Conservation (phyloP, 2,888 invertebrate species). For the Ecdyonurus torrentis region DNA sequence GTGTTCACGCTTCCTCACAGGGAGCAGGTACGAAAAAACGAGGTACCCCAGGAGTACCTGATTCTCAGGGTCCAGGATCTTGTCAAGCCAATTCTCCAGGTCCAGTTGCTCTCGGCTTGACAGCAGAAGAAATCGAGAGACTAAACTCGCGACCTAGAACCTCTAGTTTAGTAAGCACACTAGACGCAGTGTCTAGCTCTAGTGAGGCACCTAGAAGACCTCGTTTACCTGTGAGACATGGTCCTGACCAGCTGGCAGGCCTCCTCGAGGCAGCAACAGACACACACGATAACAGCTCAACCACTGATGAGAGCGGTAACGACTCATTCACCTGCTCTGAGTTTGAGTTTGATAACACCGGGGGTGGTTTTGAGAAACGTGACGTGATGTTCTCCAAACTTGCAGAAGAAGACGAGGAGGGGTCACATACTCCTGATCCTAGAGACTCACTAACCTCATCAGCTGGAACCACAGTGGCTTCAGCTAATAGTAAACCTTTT, state of each 20-base stretch:
- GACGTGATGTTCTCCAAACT: constrained; percentile 38
- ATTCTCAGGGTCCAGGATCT: not conserved
- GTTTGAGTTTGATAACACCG: constrained; percentile 81
- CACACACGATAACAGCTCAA: constrained; percentile 45
- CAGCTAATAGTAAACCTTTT: constrained; percentile 31
- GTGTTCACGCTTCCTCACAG: constrained; percentile 22
- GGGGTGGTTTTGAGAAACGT: constrained; percentile 21
- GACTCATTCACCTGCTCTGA: constrained; percentile 97
- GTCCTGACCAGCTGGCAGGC: constrained; percentile 28
- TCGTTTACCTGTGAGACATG: constrained; percentile 39
- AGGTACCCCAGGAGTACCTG: constrained; percentile 11
- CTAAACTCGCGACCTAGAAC: constrained; percentile 75
- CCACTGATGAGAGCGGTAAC: constrained; percentile 84
- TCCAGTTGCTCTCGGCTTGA: constrained; percentile 53
- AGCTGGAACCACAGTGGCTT: constrained; percentile 42
- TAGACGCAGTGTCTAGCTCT: constrained; percentile 84
- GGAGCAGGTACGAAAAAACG: constrained; percentile 20
- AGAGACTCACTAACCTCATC: constrained; percentile 37
- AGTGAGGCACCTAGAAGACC: constrained; percentile 16
- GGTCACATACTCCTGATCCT: constrained; percentile 13
- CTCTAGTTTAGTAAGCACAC: constrained; percentile 76
- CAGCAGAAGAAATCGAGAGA: constrained; percentile 84
- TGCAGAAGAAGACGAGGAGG: constrained; percentile 36
- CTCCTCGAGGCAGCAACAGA: constrained; percentile 23
- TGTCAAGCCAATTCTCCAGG: constrained; percentile 11